Percentiles rank a stretch among this genome's conserved stretches.
phyloP scores from a whole-genome alignment of 2,888 invertebrate species.

The Steinernema hermaphroditum region DNA sequence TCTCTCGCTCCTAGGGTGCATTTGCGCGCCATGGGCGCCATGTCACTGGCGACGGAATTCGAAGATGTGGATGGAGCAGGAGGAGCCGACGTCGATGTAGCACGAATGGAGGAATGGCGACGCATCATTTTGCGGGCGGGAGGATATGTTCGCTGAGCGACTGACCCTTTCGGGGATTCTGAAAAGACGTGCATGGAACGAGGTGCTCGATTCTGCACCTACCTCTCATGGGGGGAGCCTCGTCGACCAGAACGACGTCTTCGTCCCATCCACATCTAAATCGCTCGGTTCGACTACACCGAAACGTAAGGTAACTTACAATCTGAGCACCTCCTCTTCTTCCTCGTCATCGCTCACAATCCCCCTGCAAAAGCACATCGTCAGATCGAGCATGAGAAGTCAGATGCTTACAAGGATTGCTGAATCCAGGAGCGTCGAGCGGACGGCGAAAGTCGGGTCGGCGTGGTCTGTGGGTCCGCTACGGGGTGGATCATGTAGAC shows the following conservation, averaged over 20 bases:
- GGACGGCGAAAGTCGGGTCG: not conserved
- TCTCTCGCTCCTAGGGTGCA: not conserved
- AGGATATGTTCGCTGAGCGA: not conserved
- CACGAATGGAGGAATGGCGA: not conserved
- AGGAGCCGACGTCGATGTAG: not conserved
- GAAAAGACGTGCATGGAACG: not conserved
- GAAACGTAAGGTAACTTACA: too few species aligned
- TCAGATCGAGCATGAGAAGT: not conserved
- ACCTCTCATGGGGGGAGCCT: not conserved
- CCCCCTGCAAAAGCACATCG: not conserved
- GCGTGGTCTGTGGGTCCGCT: not conserved
- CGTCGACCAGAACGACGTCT: not conserved
- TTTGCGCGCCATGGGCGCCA: too few species aligned
- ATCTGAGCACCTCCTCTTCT: not conserved
- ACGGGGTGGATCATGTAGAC: not conserved
- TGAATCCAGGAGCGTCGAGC: not conserved
- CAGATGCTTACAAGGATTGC: not conserved
- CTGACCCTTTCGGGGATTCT: not conserved
- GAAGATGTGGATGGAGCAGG: not conserved
- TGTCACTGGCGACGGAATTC: too few species aligned
- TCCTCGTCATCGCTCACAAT: conserved; percentile 15
- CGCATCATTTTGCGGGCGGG: not conserved
- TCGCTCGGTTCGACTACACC: too few species aligned
- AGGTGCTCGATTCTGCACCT: not conserved
- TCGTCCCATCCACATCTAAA: conserved; percentile 16